Percentiles rank a stretch among this genome's conserved stretches.
These are phyloP conservation scores for Raillietiella orientalis DNA, from an alignment of 2,888 invertebrate species.

Conservation along the genomic window DNA sequence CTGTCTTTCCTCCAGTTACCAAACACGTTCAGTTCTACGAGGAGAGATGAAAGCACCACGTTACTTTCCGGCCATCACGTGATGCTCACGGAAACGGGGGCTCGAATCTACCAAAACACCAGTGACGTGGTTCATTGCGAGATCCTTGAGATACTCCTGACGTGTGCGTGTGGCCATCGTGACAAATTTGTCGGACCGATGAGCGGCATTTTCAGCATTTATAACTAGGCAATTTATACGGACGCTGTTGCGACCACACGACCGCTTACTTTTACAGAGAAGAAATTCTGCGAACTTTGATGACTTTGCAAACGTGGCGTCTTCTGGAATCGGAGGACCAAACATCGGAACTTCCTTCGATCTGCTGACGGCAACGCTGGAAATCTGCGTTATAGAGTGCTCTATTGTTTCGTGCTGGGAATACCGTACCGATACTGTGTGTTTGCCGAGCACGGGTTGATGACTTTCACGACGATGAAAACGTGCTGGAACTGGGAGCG, in stretches of 20 bases:
- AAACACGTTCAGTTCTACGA: no score
- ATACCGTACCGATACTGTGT: no score
- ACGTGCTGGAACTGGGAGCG: slow-evolving; percentile 94
- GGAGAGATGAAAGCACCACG: slow-evolving; percentile 4
- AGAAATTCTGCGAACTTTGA: slow-evolving; percentile 83
- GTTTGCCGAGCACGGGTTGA: slow-evolving; percentile 66
- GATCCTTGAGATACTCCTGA: slow-evolving; percentile 78
- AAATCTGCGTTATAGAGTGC: no score
- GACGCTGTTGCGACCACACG: slow-evolving; percentile 1
- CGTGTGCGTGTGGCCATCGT: slow-evolving; percentile 86
- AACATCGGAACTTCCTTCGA: slow-evolving; percentile 85
- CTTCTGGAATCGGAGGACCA: slow-evolving; percentile 72
- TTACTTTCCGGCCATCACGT: background rate
- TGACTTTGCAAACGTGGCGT: slow-evolving; percentile 55
- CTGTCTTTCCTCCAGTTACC: slow-evolving; percentile 38
- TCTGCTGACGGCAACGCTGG: slow-evolving; percentile 23
- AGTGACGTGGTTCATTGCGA: slow-evolving; percentile 49
- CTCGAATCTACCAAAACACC: slow-evolving; percentile 46
- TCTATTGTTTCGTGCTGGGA: no score
- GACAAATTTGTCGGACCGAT: slow-evolving; percentile 78
- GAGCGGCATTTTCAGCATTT: slow-evolving; percentile 86
- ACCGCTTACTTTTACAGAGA: slow-evolving; percentile 35
- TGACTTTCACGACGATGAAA: slow-evolving; percentile 60
- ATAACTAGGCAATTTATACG: slow-evolving; percentile 23
- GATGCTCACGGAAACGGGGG: slow-evolving; percentile 50